phyloP scores from a whole-genome alignment of 2,797 vertebrate species.

The Spheniscus humboldti region DNA sequence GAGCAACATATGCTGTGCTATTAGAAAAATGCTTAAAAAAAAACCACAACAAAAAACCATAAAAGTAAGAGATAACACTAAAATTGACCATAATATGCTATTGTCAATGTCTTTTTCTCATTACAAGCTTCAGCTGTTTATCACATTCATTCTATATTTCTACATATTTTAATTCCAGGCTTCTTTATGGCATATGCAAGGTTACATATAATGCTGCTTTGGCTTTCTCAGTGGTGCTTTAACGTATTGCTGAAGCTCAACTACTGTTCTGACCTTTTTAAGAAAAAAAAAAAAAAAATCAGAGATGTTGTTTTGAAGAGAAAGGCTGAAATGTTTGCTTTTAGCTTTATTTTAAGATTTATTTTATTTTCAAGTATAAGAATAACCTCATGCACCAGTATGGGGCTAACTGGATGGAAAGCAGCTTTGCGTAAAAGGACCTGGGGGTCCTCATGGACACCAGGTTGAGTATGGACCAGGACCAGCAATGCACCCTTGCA shows the following conservation, averaged over 20 bases:
- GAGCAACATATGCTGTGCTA: not conserved
- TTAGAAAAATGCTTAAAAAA: not conserved
- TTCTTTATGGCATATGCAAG: not conserved
- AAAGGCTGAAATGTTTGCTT: not conserved
- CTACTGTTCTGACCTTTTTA: not conserved
- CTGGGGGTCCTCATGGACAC: accelerated
- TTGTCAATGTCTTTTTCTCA: not conserved
- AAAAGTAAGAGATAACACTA: not conserved
- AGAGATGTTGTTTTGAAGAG: not conserved
- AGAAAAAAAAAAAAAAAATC: not conserved
- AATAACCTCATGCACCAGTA: not conserved
- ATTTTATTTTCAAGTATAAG: not conserved
- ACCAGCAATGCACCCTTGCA: accelerated
- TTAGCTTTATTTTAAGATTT: not conserved
- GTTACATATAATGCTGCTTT: not conserved
- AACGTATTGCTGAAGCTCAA: not conserved
- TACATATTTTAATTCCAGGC: not conserved
- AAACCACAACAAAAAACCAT: not conserved
- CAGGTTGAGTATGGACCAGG: not conserved
- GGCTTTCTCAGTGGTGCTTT: not conserved
- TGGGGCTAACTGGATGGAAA: not conserved
- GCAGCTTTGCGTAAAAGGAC: not conserved
- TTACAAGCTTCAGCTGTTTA: not conserved
- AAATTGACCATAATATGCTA: not conserved
- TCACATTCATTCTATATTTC: not conserved